phyloP scores from a whole-genome alignment of 2,888 invertebrate species.

The Drosophila kanekoi region DNA sequence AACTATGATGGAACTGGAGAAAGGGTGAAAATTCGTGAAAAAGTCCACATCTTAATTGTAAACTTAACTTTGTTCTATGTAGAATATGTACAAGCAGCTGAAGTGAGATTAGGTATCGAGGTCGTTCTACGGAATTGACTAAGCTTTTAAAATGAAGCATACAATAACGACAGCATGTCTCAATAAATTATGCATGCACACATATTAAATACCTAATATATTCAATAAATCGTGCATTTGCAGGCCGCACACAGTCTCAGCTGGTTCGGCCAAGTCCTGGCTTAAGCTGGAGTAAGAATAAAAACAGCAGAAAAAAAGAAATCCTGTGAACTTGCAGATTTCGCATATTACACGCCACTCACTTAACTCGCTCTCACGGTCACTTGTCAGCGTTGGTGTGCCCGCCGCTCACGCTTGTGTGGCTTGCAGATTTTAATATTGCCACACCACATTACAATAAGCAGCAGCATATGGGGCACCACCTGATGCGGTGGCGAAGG shows the following conservation, averaged over 20 bases:
- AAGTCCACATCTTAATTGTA: too few relatives aligned
- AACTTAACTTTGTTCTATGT: too few relatives aligned
- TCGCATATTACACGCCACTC: slow-evolving; percentile 43
- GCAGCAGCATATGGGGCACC: slow-evolving; percentile 26
- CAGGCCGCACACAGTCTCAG: neutral
- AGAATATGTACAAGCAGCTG: too few relatives aligned
- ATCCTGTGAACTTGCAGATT: slow-evolving; percentile 54
- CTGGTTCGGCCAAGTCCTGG: neutral
- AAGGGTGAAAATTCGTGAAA: too few relatives aligned
- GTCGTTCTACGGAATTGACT: too few relatives aligned
- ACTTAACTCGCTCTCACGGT: slow-evolving; percentile 35
- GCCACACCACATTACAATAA: slow-evolving; percentile 50
- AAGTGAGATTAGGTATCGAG: too few relatives aligned
- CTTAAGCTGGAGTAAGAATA: neutral
- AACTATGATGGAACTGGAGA: too few relatives aligned
- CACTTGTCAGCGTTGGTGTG: slow-evolving; percentile 7
- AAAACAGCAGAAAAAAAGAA: neutral
- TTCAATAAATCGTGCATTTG: neutral
- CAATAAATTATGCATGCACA: too few relatives aligned
- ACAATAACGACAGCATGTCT: too few relatives aligned
- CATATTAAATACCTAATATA: too few relatives aligned
- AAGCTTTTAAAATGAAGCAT: too few relatives aligned
- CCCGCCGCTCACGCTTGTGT: slow-evolving; percentile 53
- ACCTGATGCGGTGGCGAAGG: slow-evolving; percentile 60
- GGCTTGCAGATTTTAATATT: slow-evolving; percentile 54